Conservation (phyloP, 2,888 invertebrate species). For the Apamea crenata region DNA sequence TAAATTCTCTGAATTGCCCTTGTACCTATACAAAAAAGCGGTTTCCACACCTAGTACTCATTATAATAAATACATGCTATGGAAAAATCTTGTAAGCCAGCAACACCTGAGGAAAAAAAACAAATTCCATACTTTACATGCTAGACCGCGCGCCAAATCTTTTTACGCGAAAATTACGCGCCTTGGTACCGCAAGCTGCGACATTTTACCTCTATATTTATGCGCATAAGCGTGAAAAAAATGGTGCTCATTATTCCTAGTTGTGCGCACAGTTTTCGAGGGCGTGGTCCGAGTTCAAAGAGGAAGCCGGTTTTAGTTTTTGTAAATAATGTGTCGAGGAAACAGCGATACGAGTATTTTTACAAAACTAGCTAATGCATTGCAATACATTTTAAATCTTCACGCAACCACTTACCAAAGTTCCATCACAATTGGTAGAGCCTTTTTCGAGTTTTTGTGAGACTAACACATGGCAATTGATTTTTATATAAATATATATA, state of each 20-base stretch:
- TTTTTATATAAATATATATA: too few relatives aligned
- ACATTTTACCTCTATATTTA: conserved; percentile 62
- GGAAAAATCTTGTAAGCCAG: conserved; percentile 5
- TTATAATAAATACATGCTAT: conserved; percentile 21
- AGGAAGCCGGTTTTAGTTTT: not conserved
- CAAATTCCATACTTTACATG: conserved; percentile 24
- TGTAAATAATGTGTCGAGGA: not conserved
- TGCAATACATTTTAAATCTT: too few relatives aligned
- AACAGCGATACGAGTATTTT: too few relatives aligned
- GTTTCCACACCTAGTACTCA: not conserved
- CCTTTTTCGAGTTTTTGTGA: too few relatives aligned
- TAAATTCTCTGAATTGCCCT: not conserved
- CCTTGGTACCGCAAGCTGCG: conserved; percentile 45
- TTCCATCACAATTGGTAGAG: too few relatives aligned
- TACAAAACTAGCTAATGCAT: too few relatives aligned
- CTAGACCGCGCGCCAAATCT: conserved; percentile 35
- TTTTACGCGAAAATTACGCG: conserved; percentile 57
- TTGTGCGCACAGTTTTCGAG: conserved; percentile 53
- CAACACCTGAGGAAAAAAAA: conserved; percentile 15
- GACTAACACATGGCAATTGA: too few relatives aligned
- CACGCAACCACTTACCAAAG: too few relatives aligned
- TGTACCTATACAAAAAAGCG: not conserved
- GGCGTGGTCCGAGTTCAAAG: conserved; percentile 7
- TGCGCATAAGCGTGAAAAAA: conserved; percentile 63
- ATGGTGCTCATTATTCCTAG: conserved; percentile 63